phyloP scores from a whole-genome alignment of 1,140 invertebrate species.

The Lysiphlebus fabarum region DNA sequence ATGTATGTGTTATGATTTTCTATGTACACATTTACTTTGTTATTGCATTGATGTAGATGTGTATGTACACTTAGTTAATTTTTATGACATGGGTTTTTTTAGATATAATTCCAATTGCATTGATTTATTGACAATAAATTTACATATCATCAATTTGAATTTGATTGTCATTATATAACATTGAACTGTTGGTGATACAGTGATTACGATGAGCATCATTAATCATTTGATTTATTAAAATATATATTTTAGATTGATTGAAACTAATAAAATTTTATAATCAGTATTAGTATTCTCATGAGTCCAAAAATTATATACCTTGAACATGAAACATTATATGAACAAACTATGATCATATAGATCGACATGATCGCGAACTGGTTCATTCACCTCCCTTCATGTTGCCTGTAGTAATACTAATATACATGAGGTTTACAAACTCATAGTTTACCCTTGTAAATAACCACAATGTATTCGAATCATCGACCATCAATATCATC shows the following conservation, averaged over 20 bases:
- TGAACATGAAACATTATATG: constrained; percentile 33
- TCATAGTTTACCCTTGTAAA: constrained; percentile 20
- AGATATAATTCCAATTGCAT: too few species aligned
- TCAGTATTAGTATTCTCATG: constrained; percentile 43
- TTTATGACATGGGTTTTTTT: too few species aligned
- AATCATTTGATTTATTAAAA: constrained; percentile 36
- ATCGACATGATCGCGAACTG: constrained; percentile 35
- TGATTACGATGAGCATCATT: not conserved
- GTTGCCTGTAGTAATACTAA: constrained; percentile 49
- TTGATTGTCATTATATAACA: too few species aligned
- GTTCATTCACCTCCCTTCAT: constrained; percentile 28
- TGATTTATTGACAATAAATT: too few species aligned
- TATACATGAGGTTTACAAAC: constrained; percentile 36
- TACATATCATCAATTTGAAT: too few species aligned
- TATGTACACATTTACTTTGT: too few species aligned
- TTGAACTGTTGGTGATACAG: too few species aligned
- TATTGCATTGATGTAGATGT: too few species aligned
- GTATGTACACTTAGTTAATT: too few species aligned
- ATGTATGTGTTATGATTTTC: too few species aligned
- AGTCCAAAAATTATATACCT: constrained; percentile 51
- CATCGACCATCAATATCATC: constrained; percentile 33
- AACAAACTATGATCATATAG: constrained; percentile 42
- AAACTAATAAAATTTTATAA: constrained; percentile 44
- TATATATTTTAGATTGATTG: constrained; percentile 47
- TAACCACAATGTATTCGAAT: constrained; percentile 15